phyloP scores from a whole-genome alignment of 2,797 vertebrate genomes.

The Phoeniculus purpureus region DNA sequence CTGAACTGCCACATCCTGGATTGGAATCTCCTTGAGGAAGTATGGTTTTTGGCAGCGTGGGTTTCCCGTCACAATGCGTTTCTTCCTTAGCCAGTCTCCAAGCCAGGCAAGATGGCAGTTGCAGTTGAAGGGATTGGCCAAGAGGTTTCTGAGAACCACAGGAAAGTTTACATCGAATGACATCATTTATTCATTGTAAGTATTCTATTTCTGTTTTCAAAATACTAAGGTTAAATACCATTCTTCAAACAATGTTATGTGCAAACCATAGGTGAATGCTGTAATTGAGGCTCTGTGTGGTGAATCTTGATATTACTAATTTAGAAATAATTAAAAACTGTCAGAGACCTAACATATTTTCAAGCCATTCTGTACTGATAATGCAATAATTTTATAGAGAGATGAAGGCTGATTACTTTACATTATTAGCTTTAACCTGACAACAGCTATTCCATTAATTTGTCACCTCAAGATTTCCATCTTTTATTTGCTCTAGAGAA shows the following conservation, averaged over 20 bases:
- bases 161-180: background rate
- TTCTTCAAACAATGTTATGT: slow-evolving; percentile 11
- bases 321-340: slow-evolving; percentile 77
- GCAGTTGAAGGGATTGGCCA: slow-evolving; percentile 98
- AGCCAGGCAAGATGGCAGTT: slow-evolving; percentile 97
- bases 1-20: slow-evolving; percentile 96
- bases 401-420: slow-evolving; percentile 78
- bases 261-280: slow-evolving; percentile 43
- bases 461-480: slow-evolving; percentile 80
- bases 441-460: slow-evolving; percentile 81
- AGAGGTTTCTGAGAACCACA: slow-evolving; percentile 85
- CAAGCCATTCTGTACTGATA: slow-evolving; percentile 69
- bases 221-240: background rate
- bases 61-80: slow-evolving; percentile 96
- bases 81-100: slow-evolving; percentile 95
- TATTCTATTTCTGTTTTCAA: background rate
- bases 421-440: slow-evolving; percentile 81
- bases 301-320: slow-evolving; percentile 58
- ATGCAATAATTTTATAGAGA: slow-evolving; percentile 78
- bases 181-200: background rate
- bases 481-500: slow-evolving; percentile 80
- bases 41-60: slow-evolving; percentile 97
- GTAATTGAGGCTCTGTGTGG: slow-evolving; percentile 41
- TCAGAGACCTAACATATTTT: slow-evolving; percentile 72
- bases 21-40: slow-evolving; percentile 97